Conservation (phyloP, 2,797 vertebrate genomes). For the Zenarchopterus dispar region DNA sequence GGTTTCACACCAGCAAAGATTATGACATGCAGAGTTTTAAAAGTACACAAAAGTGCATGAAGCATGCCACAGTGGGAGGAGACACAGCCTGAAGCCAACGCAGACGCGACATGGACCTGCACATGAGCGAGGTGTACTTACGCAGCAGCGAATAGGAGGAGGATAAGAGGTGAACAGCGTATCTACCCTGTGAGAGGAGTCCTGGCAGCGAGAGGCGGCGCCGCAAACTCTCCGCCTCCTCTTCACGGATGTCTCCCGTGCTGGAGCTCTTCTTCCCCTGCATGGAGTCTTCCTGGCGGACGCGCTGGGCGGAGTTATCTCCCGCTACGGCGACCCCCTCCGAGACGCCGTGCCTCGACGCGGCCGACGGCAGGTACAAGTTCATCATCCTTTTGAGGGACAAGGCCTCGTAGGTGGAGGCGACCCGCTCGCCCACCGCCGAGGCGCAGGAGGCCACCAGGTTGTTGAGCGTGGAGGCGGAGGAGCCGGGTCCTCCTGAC, state of each 20-base stretch:
- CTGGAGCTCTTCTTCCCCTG: conserved; percentile 98
- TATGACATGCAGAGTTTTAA: background rate
- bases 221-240: conserved; percentile 89
- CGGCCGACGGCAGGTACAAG: conserved; percentile 84
- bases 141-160: conserved; percentile 70
- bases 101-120: conserved; percentile 9
- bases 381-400: conserved; percentile 96
- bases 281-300: conserved; percentile 86
- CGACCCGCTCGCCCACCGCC: conserved; percentile 91
- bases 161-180: conserved; percentile 80
- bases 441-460: conserved; percentile 94
- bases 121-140: conserved; percentile 65
- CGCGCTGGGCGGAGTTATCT: conserved; percentile 73
- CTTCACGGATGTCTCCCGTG: conserved; percentile 94
- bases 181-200: conserved; percentile 95
- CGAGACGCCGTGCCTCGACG: background rate
- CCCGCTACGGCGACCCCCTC: conserved; percentile 38
- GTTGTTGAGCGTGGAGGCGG: conserved; percentile 89
- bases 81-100: conserved; percentile 18
- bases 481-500: conserved; percentile 61
- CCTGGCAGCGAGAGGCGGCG: conserved; percentile 96
- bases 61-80: conserved; percentile 6
- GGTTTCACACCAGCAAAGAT: background rate
- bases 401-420: conserved; percentile 93
- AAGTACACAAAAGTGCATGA: background rate